Evolutionary conservation across 2,888 invertebrate species (phyloP), one percentile per base, ranked within the genome.

Genomic region (Scrobipalpa costella): DNA sequence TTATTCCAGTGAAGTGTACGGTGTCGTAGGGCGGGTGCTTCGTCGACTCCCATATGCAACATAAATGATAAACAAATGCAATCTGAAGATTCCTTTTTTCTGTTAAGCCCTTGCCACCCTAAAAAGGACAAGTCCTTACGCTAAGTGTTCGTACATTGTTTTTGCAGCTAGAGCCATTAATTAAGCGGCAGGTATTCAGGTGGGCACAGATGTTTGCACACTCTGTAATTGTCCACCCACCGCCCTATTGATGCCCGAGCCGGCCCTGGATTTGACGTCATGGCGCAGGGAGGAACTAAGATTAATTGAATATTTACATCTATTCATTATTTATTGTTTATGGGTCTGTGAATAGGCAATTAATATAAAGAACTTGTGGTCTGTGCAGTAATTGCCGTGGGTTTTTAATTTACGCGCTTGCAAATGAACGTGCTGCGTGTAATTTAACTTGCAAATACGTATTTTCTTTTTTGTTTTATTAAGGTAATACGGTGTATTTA

Each of bases 221-320:
- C 84, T 82, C 79, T 72, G 80, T 85, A 85, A 88, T 86, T 81
- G 86, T 86, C 87, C 88, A 78, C 89, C 89, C 86, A 89, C 90
- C 69, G 62, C 61, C 47, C 68, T 76, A 77, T 74, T 74, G 74
- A 75, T 73, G 78, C 76, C 72, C 72, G 72, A 73, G 77, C 78
- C 82, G 84, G 78, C 84, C 84, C 80, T 85, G 83, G 72, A 59
- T 60, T 65, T 64, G 64, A 65, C 61, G 62, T 65, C 63, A 62
- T 52, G 40, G 9, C 13, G 13, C 27, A 7, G 21, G 19, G 59
- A 59, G 27, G 59, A 57, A 34, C 38, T 15, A 17, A 55, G 27
- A 57, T 40, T 59, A 59, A 59, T 59, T 59, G 59, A 59, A 38
- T 44, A 44, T 59, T 59, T 59, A 55, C 55, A 59, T 59, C 44